phyloP scores from a whole-genome alignment of 2,888 invertebrate genomes.

The Eubasilissa splendida region DNA sequence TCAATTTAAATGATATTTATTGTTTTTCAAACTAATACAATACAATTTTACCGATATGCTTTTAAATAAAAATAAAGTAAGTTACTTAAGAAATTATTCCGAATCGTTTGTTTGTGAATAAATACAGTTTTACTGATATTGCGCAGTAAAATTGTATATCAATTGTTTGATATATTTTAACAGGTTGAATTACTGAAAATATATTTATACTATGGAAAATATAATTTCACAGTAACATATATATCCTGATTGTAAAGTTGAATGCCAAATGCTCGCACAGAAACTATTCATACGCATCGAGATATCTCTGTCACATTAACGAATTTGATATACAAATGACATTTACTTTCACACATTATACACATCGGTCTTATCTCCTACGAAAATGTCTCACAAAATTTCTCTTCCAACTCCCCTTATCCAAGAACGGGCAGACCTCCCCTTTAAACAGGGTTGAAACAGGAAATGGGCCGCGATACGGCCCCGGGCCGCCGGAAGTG shows the following conservation, averaged over 20 bases:
- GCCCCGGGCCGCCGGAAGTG: slow-evolving; percentile 31
- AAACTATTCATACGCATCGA: not conserved
- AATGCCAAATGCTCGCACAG: not conserved
- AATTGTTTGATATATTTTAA: no score
- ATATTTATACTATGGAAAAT: no score
- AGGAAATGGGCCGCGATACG: slow-evolving; percentile 43
- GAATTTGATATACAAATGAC: slow-evolving; percentile 25
- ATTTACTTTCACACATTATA: slow-evolving; percentile 2
- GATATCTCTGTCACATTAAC: slow-evolving; percentile 14
- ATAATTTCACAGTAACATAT: not conserved
- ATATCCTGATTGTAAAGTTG: not conserved
- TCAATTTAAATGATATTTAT: no score
- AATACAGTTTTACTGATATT: no score
- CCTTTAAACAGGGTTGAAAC: slow-evolving; percentile 34
- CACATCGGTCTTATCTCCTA: slow-evolving; percentile 13
- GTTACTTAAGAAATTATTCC: no score
- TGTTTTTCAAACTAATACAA: no score
- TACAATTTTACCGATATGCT: no score
- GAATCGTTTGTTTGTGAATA: no score
- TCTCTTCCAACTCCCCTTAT: slow-evolving; percentile 8
- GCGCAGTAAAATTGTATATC: no score
- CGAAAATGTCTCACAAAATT: slow-evolving; percentile 23
- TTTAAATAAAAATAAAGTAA: no score
- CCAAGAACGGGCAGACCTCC: slow-evolving; percentile 33
- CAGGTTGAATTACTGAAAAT: no score